Evolutionary conservation across 2,888 invertebrate genomes (phyloP), one percentile per base, ranked within the genome.

Genomic region (Drosophila engyochracea): DNA sequence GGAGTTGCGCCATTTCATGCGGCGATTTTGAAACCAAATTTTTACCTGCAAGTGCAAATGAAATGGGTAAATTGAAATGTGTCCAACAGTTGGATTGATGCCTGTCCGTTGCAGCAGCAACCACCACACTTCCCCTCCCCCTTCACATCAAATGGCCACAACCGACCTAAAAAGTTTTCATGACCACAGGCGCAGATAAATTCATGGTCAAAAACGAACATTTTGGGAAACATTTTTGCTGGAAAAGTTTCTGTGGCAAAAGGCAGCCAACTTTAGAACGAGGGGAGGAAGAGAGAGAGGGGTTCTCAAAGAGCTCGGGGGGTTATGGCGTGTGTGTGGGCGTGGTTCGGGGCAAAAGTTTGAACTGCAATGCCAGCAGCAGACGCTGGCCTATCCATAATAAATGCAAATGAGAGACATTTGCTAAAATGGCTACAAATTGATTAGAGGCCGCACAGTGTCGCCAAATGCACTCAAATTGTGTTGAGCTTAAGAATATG

Each of bases 1-100:
- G 6, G 98, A 98, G 94, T 99, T 99, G 64, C 99, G 95, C 99
- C 99, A 99, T 94, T 93, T 99, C 99, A 99, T 99, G 65, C 99
- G 96, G 0, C 99, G 96, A 93, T 99, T 99, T 95, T 99, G 99
- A 94, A 99, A 99, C 95, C 95, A 95, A 85, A 95, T 95, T 93
- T 95, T 95, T 61, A 95, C 95, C 95, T 95, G 79, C 76, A 93
- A 91, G 10, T 54, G 33, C 39, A 69, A 59, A 73, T 82, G 75
- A 83, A 74, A 76, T 80, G 82, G 81, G 79, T 76, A 75, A 84
- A 81, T 76, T 81, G 71, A 72, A 83, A 61, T 61, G 19, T 74
- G 79, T 73, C 73, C 59, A 76, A 70, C 66, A 52, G 12, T 25
- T 47, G 58, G 87, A 80, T 71, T 78, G 83, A 83, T 82, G 70